Conservation (phyloP, 2,888 invertebrate genomes). For the Conchocele bisecta region DNA sequence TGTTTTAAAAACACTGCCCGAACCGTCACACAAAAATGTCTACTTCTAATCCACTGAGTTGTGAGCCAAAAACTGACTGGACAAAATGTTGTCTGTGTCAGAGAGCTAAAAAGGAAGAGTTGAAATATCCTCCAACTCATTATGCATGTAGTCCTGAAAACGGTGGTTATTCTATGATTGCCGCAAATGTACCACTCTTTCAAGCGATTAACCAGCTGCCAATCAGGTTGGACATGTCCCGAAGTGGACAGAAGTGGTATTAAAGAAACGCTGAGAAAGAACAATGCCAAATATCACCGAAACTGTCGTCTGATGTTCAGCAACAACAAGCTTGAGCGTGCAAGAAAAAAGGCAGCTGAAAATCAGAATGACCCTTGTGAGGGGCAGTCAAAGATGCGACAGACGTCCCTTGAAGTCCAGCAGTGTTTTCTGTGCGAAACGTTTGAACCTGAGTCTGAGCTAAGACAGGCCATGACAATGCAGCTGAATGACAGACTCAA, state of each 20-base stretch:
- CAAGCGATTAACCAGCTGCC: slow-evolving; percentile 33
- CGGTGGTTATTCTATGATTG: slow-evolving; percentile 25
- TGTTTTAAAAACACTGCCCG: no score
- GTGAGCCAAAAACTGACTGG: no score
- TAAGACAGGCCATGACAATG: slow-evolving; percentile 55
- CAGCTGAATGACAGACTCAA: slow-evolving; percentile 44
- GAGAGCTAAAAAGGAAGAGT: slow-evolving; percentile 30
- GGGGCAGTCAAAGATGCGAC: background rate
- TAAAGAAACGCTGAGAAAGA: slow-evolving; percentile 45
- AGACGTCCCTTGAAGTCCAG: background rate
- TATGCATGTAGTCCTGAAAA: slow-evolving; percentile 3
- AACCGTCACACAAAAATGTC: no score
- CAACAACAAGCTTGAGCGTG: slow-evolving; percentile 47
- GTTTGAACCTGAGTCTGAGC: slow-evolving; percentile 12
- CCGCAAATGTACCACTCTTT: slow-evolving; percentile 38
- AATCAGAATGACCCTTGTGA: no score
- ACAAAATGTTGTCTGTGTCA: no score
- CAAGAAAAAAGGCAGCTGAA: no score
- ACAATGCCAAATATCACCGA: slow-evolving; percentile 52
- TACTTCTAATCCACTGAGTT: no score
- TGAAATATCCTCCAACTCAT: slow-evolving; percentile 30
- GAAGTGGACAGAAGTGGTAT: slow-evolving; percentile 54
- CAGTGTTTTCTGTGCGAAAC: slow-evolving; percentile 49
- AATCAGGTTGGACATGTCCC: slow-evolving; percentile 42
- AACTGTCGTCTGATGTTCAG: slow-evolving; percentile 39